Evolutionary conservation across 2,113 vertebrate species (phyloP), one percentile per base, ranked within the genome.

Genomic region (Murina feae): DNA sequence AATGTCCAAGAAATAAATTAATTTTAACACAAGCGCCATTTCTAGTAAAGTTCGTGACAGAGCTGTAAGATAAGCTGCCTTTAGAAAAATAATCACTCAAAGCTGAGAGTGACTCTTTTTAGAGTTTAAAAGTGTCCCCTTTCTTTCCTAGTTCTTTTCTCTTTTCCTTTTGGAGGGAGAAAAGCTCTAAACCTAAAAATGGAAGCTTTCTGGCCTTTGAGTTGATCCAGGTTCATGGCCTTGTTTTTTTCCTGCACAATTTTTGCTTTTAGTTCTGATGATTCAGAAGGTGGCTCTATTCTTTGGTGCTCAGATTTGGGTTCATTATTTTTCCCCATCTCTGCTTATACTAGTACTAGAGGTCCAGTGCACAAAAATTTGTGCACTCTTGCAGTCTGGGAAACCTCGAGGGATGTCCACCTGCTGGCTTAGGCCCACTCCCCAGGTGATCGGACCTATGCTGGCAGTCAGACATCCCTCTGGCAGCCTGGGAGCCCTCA

Each of bases 11-110:
- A 60, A 92, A 86, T 60, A 23, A 74, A 13, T 35, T 66, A 13
- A 72, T 82, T 75, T 87, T 86, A 35, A 92, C 42, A 60, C 2
- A 60, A 30, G 4, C 0, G 1, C 3, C 20, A 18, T 30, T 82
- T 86, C 3, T n/a, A 86, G 74, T 71, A 17, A 60, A 65, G 9
- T 21, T 79, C 8, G 51, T 47, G 9, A 47, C 32, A 76, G 1
- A 65, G 13, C 21, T 74, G 1, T 75, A 80, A 82, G 20, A 96
- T 17, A 12, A 92, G 1, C 9, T 65, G 10, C 42, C 7, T 42
- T 68, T 63, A 63, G 5, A 94, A 81, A 94, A 91, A 69, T 42
- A 89, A 75, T 85, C 58, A 95, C 23, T 83, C 44, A 83, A 42
- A 87, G 35, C 6, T 55, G 16, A 89, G 11, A 85, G 44, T 30